Conservation (phyloP, 2,113 vertebrate genomes). For the Sialia sialis region DNA sequence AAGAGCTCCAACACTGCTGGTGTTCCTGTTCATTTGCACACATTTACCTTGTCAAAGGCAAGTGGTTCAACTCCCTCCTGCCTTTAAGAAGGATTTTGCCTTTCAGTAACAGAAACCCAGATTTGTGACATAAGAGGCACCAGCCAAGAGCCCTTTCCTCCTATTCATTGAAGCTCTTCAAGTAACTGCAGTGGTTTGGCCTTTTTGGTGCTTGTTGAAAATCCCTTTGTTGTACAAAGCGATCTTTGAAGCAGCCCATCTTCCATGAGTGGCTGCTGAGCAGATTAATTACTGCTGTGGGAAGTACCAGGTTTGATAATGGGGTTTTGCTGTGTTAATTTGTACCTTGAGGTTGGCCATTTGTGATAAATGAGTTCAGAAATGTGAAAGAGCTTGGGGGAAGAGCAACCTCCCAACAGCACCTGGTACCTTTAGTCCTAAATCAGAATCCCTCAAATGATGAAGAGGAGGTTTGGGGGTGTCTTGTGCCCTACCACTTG, state of each 20-base stretch:
- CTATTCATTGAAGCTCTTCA: background rate
- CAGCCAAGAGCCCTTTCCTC: background rate
- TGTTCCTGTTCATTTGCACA: fast-evolving
- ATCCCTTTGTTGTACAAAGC: background rate
- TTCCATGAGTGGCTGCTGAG: background rate
- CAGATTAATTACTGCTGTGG: background rate
- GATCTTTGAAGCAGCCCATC: background rate
- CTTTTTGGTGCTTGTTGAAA: background rate
- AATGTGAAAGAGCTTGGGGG: fast-evolving
- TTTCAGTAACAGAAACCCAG: background rate
- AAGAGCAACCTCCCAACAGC: background rate
- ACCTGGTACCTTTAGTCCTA: background rate
- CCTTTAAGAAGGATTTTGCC: background rate
- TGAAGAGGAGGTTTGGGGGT: background rate
- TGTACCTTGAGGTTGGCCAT: background rate
- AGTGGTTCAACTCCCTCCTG: background rate
- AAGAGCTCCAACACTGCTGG: background rate
- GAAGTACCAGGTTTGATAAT: background rate
- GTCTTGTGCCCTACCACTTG: background rate
- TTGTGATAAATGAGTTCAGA: background rate
- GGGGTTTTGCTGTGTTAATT: background rate
- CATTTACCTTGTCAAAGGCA: background rate
- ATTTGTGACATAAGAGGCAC: background rate
- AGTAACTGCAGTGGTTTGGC: background rate
- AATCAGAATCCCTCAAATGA: background rate